phyloP scores from a whole-genome alignment of 1,140 invertebrate genomes.

The Brachionus koreanus region DNA sequence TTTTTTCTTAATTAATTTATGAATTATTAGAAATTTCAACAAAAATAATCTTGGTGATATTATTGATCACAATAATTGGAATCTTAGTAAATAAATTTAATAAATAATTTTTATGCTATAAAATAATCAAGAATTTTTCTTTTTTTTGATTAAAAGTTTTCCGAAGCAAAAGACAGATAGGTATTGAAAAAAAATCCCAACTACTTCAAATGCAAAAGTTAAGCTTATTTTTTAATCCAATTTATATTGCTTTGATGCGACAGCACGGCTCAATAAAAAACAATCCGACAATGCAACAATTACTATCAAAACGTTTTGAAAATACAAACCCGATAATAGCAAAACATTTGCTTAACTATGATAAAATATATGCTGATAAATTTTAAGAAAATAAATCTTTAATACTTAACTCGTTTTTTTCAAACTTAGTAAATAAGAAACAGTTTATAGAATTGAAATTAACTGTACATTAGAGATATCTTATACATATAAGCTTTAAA shows the following conservation, averaged over 20 bases:
- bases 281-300: conserved; percentile 10
- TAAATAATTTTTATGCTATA: not conserved
- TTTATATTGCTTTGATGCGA: not conserved
- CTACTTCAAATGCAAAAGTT: not conserved
- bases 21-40: too few species aligned
- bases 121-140: not conserved
- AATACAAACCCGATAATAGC: not conserved
- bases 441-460: not conserved
- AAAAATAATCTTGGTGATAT: not conserved
- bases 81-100: not conserved
- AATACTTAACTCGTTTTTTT: not conserved
- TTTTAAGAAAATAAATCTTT: not conserved
- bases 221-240: conserved; percentile 15
- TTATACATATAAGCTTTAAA: not conserved
- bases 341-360: not conserved
- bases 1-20: too few species aligned
- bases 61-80: not conserved
- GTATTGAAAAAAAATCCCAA: not conserved
- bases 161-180: not conserved
- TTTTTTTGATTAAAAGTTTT: not conserved
- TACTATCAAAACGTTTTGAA: not conserved
- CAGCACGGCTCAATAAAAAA: conserved; percentile 18
- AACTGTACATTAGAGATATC: not conserved
- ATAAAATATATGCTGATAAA: not conserved
- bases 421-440: not conserved